These are phyloP conservation scores for Pleuronectes platessa DNA, from an alignment of 2,113 vertebrate genomes.

Conservation along the genomic window DNA sequence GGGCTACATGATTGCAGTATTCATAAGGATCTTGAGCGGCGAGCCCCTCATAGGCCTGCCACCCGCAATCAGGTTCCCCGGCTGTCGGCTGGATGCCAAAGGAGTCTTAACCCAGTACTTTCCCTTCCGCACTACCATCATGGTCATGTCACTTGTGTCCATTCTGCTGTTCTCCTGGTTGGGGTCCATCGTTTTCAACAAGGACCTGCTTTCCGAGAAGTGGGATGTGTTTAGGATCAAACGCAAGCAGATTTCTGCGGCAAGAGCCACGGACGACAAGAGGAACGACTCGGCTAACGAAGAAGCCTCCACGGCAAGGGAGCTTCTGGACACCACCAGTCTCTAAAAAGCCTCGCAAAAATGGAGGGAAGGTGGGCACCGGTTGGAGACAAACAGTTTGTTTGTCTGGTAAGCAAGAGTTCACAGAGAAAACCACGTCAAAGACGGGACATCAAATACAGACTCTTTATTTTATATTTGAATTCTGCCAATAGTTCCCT, in stretches of 20 bases:
- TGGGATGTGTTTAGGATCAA: constrained; percentile 82
- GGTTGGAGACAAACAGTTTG: constrained; percentile 3
- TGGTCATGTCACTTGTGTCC: constrained; percentile 73
- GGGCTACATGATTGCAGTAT: constrained; percentile 79
- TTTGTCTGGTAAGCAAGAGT: constrained; percentile 10
- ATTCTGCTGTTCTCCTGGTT: constrained; percentile 78
- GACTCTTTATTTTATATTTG: constrained; percentile 3
- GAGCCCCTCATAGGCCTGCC: constrained; percentile 83
- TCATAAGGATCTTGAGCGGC: constrained; percentile 82
- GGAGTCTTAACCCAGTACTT: constrained; percentile 79
- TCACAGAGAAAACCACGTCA: constrained; percentile 29
- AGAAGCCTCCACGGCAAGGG: constrained; percentile 10
- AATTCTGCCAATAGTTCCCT: too few species aligned
- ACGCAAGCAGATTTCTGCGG: constrained; percentile 19
- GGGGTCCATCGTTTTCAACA: constrained; percentile 75
- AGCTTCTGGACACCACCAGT: constrained; percentile 68
- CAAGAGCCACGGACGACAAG: neutral
- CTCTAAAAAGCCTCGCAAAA: constrained; percentile 31
- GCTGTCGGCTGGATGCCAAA: constrained; percentile 63
- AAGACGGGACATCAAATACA: constrained; percentile 9
- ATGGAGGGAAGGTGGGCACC: constrained; percentile 19
- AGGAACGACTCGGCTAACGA: neutral
- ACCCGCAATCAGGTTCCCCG: constrained; percentile 78
- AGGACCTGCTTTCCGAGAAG: constrained; percentile 73
- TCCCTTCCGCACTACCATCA: constrained; percentile 83